Conservation (phyloP, 2,888 invertebrate species). For the Drosophila atripex region DNA sequence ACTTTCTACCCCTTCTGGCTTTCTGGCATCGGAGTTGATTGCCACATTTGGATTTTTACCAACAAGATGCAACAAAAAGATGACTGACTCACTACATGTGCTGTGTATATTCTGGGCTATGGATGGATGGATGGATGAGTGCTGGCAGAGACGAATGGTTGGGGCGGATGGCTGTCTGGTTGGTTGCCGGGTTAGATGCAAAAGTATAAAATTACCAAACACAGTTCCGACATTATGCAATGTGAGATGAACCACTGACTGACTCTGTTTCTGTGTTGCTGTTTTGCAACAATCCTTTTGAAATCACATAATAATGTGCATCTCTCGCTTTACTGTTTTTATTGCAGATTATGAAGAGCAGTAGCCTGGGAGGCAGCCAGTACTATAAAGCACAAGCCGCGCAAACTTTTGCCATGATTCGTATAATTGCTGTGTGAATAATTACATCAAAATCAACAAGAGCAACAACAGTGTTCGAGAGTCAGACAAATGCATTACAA, state of each 20-base stretch:
- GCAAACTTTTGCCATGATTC: constrained; percentile 69
- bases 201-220: constrained; percentile 65
- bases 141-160: constrained; percentile 39
- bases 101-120: constrained; percentile 36
- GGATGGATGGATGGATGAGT: constrained; percentile 37
- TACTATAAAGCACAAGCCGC: constrained; percentile 37
- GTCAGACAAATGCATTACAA: constrained; percentile 52
- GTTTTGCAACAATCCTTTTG: constrained; percentile 67
- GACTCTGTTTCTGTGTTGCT: constrained; percentile 49
- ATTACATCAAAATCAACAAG: constrained; percentile 72
- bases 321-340: constrained; percentile 58
- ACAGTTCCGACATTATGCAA: constrained; percentile 68
- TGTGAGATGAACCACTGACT: constrained; percentile 34
- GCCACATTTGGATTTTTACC: too few relatives aligned
- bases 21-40: too few relatives aligned
- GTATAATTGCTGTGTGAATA: constrained; percentile 78
- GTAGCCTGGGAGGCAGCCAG: constrained; percentile 8
- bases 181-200: constrained; percentile 25
- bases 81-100: constrained; percentile 12
- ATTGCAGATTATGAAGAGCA: constrained; percentile 74
- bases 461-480: constrained; percentile 15
- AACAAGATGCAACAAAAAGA: neutral
- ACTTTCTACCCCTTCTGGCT: too few relatives aligned
- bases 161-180: constrained; percentile 16
- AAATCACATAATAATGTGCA: constrained; percentile 71